A percentile compares a stretch with the other conserved stretches of the same genome.
Conservation (phyloP, 2,888 invertebrate species). For the Amiota communis region DNA sequence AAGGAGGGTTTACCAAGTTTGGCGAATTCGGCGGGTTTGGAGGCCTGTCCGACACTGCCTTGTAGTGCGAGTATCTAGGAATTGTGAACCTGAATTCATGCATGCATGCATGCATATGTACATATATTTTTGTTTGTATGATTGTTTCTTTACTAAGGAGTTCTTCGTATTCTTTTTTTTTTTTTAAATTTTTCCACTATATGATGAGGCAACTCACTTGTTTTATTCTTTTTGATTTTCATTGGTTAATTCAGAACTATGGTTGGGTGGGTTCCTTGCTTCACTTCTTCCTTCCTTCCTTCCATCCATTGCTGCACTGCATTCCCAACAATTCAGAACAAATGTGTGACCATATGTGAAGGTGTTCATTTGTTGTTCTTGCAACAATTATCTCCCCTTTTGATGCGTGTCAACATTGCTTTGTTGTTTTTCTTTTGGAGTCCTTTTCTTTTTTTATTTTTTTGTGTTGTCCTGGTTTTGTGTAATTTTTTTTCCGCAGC, state of each 20-base stretch:
- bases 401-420: constrained; percentile 5
- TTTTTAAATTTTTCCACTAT: background rate
- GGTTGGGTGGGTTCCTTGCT: background rate
- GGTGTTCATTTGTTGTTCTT: background rate
- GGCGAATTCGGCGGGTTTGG: no score
- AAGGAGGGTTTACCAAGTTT: no score
- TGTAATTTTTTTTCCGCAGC: constrained; percentile 57
- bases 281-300: background rate
- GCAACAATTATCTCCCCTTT: background rate
- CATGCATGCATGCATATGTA: no score
- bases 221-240: constrained; percentile 16
- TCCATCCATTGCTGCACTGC: constrained; percentile 11
- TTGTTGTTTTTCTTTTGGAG: constrained; percentile 34
- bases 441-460: constrained; percentile 30
- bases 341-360: constrained; percentile 54
- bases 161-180: background rate
- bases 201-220: background rate
- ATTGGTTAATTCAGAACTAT: constrained; percentile 10
- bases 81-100: no score
- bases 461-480: constrained; percentile 35
- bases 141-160: background rate
- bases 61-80: no score
- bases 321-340: constrained; percentile 29
- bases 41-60: no score
- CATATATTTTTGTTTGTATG: no score